Base-by-base conservation (phyloP, 2,888 invertebrate species). In the Protophormia terraenovae region DNA sequence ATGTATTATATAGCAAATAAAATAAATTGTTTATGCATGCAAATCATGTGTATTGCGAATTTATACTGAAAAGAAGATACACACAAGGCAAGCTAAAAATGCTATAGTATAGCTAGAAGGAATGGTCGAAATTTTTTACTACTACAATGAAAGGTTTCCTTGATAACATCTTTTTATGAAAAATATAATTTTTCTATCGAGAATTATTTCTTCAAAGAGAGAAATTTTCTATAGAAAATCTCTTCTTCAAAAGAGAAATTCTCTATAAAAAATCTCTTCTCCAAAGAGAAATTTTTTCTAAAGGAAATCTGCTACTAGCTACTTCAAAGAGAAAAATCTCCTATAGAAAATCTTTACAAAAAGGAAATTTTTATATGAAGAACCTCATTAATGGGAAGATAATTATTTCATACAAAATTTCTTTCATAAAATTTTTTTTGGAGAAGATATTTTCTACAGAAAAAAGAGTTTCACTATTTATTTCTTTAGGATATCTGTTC, bases 21-120 rank as follows among this genome's bases (percentile, higher is more conserved):
- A 82, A 66, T 58, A 72, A 41, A 76, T 66, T 76, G 47, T 53
- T 84, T 84, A 55, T 62, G 84, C 47, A 84, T 81, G 77, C 84
- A 84, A 77, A 81, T 81, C 81, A 67, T 69, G 81, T 53, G 29
- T 62, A 41, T 27, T 38, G 35, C 75, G 60, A 35, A 1, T 35
- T 35, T 16, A 6, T 35, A 24, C 38, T 41, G 27, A 8, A 58
- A 1, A 22, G 7, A 64, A 41, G 24, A 64, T 2, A 24, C 1
- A 41, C 3, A 12, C n/a, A 41, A 14, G 24, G 16, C 22, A 41
- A 24, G 41, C 14, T 4, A 14, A 27, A 27, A 29, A 27, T 19
- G 19, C 2, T 19, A 19, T 2, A 55, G n/a, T 3, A 19, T 10
- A 3, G 3, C 22, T n/a, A n/a, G 5, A 19, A 14, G 55, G n/a